Evolutionary conservation across 2,113 vertebrate species (phyloP), one percentile per base, ranked within the genome.

Genomic region (Poeciliopsis turrubarensis): DNA sequence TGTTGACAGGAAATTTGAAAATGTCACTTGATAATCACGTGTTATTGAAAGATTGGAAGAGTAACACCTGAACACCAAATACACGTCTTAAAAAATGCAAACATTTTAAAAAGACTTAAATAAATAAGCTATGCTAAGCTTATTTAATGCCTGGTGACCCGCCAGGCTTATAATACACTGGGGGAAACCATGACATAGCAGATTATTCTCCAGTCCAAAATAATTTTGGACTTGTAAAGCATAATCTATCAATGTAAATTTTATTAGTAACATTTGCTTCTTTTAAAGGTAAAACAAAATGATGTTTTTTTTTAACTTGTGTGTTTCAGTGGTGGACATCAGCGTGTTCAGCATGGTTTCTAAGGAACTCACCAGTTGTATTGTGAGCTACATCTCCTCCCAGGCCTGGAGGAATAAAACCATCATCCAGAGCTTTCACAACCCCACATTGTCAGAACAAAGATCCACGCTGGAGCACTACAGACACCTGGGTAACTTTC

Each of bases 301-400:
- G 11, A 10, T 11, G 37, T 13, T 54, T 17, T 26, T 12, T 12
- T 12, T 27, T 65, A 26, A 47, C 37, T 19, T 73, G 12, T 85
- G 15, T 93, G 75, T 93, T 85, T 70, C 92, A 98, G 97, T 96
- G 89, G 89, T 87, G 74, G 96, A 97, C 68, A 92, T 97, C 86
- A 96, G 97, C 82, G 81, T 91, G 78, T 89, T 98, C 89, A 95
- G 96, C 89, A 94, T 97, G 95, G 95, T 93, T 65, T 98, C 97
- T 27, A 98, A 97, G 89, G 82, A 92, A 77, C 88, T 96, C 84
- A 94, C 80, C 78, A 77, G 37, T 65, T 79, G 26, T 29, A 72
- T 97, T 26, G 57, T 95, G 65, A 82, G 89, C 86, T 96, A 97
- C 83, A 94, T 97, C 79, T 95, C 93, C 74, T 94, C 93, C 10